Evolutionary conservation across 2,113 vertebrate genomes (phyloP).

Genomic region (Callorhinus ursinus): DNA sequence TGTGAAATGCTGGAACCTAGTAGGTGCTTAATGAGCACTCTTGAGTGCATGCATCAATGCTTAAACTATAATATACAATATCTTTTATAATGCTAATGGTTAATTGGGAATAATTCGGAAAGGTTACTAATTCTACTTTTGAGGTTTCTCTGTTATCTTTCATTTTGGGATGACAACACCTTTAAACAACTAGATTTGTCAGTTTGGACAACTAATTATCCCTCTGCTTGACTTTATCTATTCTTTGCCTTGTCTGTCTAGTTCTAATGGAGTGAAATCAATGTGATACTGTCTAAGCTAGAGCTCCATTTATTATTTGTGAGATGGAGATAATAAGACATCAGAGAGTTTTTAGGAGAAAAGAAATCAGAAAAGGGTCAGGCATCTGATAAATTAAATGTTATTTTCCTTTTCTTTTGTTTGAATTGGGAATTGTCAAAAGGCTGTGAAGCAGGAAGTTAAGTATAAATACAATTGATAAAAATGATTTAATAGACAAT

Average conservation of each 20-base stretch:
- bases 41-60: background rate
- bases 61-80: background rate
- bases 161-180: background rate
- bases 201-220: background rate
- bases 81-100: background rate
- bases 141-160: background rate
- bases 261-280: background rate
- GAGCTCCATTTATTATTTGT: background rate
- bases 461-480: background rate
- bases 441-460: background rate
- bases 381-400: background rate
- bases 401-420: background rate
- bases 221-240: background rate
- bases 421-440: constrained; percentile 27
- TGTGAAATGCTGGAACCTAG: background rate
- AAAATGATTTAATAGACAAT: constrained; percentile 37
- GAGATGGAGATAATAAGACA: background rate
- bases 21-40: background rate
- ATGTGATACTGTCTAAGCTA: background rate
- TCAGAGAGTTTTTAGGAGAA: background rate
- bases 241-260: background rate
- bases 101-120: constrained; percentile 5
- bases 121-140: background rate
- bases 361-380: background rate
- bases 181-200: background rate